Percentiles rank a stretch among this genome's conserved stretches.
phyloP scores from a whole-genome alignment of 2,113 vertebrate genomes.

The Dipodomys spectabilis region DNA sequence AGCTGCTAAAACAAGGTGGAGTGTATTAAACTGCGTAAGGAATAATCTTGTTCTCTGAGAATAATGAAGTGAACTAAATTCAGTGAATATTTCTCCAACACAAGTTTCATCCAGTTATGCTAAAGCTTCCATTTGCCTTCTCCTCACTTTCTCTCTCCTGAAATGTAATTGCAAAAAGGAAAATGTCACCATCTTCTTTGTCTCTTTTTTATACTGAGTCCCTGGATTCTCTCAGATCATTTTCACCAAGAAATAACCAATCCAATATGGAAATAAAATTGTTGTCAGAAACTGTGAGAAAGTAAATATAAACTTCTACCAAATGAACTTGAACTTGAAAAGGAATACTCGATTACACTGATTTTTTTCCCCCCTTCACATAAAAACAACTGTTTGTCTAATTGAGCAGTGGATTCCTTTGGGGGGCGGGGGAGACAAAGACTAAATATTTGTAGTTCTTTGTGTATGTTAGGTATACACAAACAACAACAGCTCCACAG shows the following conservation, averaged over 20 bases:
- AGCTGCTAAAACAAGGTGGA: neutral
- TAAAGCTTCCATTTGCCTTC: neutral
- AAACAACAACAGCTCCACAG: neutral
- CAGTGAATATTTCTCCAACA: neutral
- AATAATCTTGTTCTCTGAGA: neutral
- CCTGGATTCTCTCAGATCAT: neutral
- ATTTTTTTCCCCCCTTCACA: neutral
- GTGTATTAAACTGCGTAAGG: neutral
- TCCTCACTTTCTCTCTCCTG: conserved; percentile 3
- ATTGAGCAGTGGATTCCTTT: neutral
- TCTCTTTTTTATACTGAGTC: neutral
- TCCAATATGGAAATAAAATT: neutral
- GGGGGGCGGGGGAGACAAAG: neutral
- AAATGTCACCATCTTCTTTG: neutral
- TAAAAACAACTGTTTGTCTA: neutral
- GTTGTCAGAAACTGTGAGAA: conserved; percentile 6
- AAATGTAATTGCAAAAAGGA: neutral
- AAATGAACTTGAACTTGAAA: neutral
- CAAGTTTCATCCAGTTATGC: neutral
- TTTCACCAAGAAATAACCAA: neutral
- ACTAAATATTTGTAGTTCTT: conserved; percentile 37
- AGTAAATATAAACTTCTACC: conserved; percentile 36
- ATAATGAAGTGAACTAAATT: neutral
- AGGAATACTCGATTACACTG: neutral
- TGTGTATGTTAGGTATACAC: neutral